These are phyloP conservation scores for Albula goreensis DNA, from an alignment of 2,113 vertebrate species.

Conservation along the genomic window DNA sequence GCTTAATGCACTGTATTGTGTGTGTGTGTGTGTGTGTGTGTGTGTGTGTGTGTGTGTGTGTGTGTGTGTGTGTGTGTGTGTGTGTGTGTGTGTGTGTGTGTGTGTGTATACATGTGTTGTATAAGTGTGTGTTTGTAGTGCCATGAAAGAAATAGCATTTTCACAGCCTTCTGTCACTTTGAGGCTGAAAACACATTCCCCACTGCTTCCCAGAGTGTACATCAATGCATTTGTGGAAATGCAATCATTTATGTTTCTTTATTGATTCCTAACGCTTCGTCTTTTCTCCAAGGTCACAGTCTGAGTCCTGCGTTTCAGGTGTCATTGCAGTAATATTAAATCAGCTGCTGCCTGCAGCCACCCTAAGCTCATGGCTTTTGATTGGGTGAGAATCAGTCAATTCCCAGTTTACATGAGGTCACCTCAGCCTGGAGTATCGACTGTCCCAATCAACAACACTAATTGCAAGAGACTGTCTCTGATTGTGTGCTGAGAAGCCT, in stretches of 20 bases:
- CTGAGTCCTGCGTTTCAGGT: neutral
- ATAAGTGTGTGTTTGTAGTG: neutral
- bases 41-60: too few species aligned
- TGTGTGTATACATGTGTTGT: neutral
- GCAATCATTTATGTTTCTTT: neutral
- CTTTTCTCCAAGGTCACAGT: conserved; percentile 1
- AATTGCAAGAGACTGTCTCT: conserved; percentile 9
- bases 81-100: too few species aligned
- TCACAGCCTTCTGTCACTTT: neutral
- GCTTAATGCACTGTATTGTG: too few species aligned
- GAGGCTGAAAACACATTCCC: neutral
- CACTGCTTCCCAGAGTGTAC: neutral
- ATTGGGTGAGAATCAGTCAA: neutral
- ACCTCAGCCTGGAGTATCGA: neutral
- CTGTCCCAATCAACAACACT: neutral
- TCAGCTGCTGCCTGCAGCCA: neutral
- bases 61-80: too few species aligned
- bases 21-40: too few species aligned
- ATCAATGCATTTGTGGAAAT: conserved; percentile 9
- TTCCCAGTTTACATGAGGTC: neutral
- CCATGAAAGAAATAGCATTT: neutral
- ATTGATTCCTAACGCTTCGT: neutral
- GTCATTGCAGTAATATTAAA: conserved; percentile 1
- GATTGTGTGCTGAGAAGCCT: neutral
- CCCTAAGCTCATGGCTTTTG: neutral